A percentile compares a stretch with the other conserved stretches of the same genome.
These are phyloP conservation scores for Caenorhabditis angaria DNA, from an alignment of 2,888 invertebrate species.

Conservation along the genomic window DNA sequence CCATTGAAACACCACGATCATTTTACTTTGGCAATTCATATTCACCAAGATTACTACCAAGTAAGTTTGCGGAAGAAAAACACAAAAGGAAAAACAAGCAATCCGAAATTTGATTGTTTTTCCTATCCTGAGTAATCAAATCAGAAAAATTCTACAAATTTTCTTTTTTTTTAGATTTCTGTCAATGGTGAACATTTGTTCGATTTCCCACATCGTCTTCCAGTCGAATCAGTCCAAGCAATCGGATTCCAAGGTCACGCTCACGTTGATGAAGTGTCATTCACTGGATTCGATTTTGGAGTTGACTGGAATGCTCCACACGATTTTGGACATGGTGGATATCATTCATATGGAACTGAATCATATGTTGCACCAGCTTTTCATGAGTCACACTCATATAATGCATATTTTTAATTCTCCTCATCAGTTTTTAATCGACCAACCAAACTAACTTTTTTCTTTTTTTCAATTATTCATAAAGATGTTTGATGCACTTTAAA, in stretches of 20 bases:
- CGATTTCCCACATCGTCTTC: slow-evolving; percentile 54
- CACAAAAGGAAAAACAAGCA: background rate
- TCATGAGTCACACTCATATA: slow-evolving; percentile 41
- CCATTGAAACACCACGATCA: slow-evolving; percentile 53
- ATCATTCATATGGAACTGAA: slow-evolving; percentile 54
- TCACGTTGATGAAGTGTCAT: slow-evolving; percentile 52
- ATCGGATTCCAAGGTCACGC: slow-evolving; percentile 53
- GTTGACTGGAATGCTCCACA: slow-evolving; percentile 36
- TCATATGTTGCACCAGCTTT: slow-evolving; percentile 51
- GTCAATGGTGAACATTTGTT: slow-evolving; percentile 56
- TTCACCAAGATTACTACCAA: slow-evolving; percentile 54
- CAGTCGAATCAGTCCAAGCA: slow-evolving; percentile 54
- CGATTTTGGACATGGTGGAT: slow-evolving; percentile 59
- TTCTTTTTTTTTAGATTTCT: slow-evolving; percentile 49
- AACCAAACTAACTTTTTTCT: background rate
- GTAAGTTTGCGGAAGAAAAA: slow-evolving; percentile 29
- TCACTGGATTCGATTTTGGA: slow-evolving; percentile 53
- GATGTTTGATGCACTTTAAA: too few relatives aligned
- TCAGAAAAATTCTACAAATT: background rate
- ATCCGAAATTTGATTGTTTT: background rate
- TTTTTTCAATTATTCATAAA: too few relatives aligned
- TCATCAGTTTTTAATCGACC: background rate
- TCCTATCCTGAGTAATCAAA: background rate
- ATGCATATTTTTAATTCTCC: slow-evolving; percentile 39
- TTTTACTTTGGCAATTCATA: slow-evolving; percentile 50